Evolutionary conservation across 1,140 invertebrate species (phyloP), one percentile per base, ranked within the genome.

Genomic region (Drosophila bocqueti): DNA sequence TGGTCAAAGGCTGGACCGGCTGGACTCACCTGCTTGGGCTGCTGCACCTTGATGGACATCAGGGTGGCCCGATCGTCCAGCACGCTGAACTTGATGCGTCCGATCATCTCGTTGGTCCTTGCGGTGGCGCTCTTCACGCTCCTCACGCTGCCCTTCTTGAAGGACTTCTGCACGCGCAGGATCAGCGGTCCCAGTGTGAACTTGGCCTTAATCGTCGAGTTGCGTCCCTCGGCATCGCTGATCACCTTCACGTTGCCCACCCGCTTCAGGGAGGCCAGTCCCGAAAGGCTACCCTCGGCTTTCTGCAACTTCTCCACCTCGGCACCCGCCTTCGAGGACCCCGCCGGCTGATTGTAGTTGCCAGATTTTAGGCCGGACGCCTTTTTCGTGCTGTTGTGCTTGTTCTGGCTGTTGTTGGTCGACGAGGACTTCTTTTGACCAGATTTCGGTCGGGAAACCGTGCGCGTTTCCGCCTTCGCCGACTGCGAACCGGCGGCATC

Each of bases 101-200:
- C 97, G 46, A 95, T 95, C 96, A 97, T 97, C 93, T 97, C 96
- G 15, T 96, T 96, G 3, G 97, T 97, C 5, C 96, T 97, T 0
- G 97, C 97, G 16, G 96, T 97, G 3, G 97, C 97, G 76, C 96
- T 97, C 90, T 97, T 96, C 95, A 91, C 96, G 95, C 81, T 97
- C 95, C 62, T 95, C 94, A 52, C 96, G 55, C 83, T 91, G 76
- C 90, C 96, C 65, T 95, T 94, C n/a, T 96, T 96, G 73, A 97
- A 96, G 95, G 97, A 96, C 93, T 97, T 97, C 85, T 97, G 96
- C 0, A 97, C 97, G 91, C 96, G 96, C 45, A 97, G 92, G 8
- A 95, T 95, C 10, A 97, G 86, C 0, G 97, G 97, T 47, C 97
- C 97, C 36, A 97, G 93, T 16, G 95, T 95, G 91, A 97, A 97